These are phyloP conservation scores for Hestina assimilis DNA, from an alignment of 1,140 invertebrate species.

Conservation along the genomic window DNA sequence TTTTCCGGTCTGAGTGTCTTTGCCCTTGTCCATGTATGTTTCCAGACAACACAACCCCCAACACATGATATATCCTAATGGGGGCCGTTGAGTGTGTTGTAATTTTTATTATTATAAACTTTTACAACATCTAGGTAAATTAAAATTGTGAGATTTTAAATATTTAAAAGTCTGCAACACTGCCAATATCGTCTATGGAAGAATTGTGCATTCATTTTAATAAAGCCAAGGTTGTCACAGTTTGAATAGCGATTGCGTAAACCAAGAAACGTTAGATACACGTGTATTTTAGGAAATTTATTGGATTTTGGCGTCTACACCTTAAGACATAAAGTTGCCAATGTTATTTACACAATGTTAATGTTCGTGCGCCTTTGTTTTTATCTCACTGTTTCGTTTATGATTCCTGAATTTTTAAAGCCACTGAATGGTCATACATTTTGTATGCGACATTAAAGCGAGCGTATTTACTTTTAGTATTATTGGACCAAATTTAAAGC, in stretches of 20 bases:
- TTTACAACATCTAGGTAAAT: no score
- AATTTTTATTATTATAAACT: no score
- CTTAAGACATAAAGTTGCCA: constrained; percentile 1
- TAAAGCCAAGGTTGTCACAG: background rate
- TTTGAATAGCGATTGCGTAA: background rate
- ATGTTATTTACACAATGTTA: constrained; percentile 20
- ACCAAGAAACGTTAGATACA: constrained; percentile 4
- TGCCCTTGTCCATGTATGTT: no score
- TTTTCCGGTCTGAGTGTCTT: no score
- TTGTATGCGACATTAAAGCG: constrained; percentile 15
- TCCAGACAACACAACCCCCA: no score
- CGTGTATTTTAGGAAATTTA: background rate
- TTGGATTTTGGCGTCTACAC: constrained; percentile 1
- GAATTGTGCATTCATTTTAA: no score
- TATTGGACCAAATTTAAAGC: background rate
- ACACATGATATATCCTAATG: no score
- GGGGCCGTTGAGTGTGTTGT: no score
- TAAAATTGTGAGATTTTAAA: no score
- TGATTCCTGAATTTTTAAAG: constrained; percentile 64
- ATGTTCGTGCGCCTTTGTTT: constrained; percentile 35
- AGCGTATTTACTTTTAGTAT: background rate
- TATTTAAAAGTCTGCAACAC: no score
- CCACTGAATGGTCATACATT: constrained; percentile 42
- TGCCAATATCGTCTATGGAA: no score
- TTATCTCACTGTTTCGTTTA: constrained; percentile 43